Conservation (phyloP, 2,113 vertebrate species). For the Periophthalmodon schlosseri region DNA sequence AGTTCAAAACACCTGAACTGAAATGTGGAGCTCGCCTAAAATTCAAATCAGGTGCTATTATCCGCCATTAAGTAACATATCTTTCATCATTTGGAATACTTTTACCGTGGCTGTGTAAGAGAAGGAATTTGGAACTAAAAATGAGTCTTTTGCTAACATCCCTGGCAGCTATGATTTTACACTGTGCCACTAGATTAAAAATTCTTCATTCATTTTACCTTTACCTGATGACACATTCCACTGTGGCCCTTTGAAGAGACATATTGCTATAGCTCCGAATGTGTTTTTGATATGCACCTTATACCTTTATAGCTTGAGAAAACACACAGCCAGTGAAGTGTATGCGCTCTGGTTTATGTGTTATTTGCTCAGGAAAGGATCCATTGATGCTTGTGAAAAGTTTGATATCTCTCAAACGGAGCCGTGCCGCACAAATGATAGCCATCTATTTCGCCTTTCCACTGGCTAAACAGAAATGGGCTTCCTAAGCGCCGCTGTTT, state of each 20-base stretch:
- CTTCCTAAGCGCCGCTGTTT: slow-evolving; percentile 57
- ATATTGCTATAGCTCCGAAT: not conserved
- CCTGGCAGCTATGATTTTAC: not conserved
- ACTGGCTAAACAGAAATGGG: slow-evolving; percentile 64
- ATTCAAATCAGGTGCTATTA: not conserved
- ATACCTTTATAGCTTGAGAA: slow-evolving; percentile 15
- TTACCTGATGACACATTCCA: not conserved
- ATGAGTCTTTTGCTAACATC: not conserved
- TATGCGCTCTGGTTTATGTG: slow-evolving; percentile 15
- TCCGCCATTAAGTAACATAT: no score
- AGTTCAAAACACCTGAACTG: not conserved
- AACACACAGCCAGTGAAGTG: not conserved
- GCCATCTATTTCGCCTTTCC: slow-evolving; percentile 63
- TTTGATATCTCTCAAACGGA: slow-evolving; percentile 58
- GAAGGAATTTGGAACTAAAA: no score
- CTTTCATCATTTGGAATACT: no score
- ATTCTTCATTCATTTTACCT: not conserved
- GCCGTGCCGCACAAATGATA: slow-evolving; percentile 55
- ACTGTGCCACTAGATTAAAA: not conserved
- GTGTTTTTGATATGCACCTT: not conserved
- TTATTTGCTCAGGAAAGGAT: slow-evolving; percentile 48
- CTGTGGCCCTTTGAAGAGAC: not conserved
- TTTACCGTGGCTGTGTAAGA: no score
- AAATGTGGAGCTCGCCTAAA: not conserved
- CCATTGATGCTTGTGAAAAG: slow-evolving; percentile 55